Evolutionary conservation across 37 sponge, comb jelly and placozoan species (phyloP).

Genomic region (Oopsacas minuta): DNA sequence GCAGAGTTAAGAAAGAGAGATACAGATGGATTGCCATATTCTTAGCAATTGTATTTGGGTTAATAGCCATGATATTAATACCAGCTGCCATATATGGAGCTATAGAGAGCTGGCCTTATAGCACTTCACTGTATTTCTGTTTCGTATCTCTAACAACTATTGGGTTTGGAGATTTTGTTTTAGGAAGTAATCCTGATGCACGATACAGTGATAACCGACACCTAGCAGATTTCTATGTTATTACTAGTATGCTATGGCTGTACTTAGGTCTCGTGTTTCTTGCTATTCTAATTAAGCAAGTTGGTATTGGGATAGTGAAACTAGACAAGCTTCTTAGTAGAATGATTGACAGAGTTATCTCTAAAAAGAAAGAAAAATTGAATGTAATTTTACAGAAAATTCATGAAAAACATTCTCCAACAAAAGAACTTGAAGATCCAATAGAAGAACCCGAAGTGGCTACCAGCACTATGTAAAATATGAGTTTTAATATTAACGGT

Average conservation of each 20-base stretch:
- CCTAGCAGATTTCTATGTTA: neutral
- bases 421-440: no score
- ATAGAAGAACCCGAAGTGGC: no score
- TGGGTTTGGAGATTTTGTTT: constrained; percentile 36
- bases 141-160: constrained; percentile 29
- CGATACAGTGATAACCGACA: neutral
- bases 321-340: neutral
- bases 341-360: neutral
- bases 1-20: neutral
- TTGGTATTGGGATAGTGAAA: constrained; percentile 7
- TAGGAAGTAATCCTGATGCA: constrained; percentile 12
- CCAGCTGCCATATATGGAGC: constrained; percentile 26
- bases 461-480: no score
- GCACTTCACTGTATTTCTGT: neutral
- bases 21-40: neutral
- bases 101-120: constrained; percentile 22
- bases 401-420: no score
- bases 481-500: no score
- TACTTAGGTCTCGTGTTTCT: constrained; percentile 20
- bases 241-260: neutral
- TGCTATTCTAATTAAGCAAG: neutral
- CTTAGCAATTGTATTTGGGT: neutral
- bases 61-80: constrained; percentile 13
- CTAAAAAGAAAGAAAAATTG: neutral
- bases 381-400: neutral